phyloP scores from a whole-genome alignment of 2,888 invertebrate species.

The Drosophila ezoana region DNA sequence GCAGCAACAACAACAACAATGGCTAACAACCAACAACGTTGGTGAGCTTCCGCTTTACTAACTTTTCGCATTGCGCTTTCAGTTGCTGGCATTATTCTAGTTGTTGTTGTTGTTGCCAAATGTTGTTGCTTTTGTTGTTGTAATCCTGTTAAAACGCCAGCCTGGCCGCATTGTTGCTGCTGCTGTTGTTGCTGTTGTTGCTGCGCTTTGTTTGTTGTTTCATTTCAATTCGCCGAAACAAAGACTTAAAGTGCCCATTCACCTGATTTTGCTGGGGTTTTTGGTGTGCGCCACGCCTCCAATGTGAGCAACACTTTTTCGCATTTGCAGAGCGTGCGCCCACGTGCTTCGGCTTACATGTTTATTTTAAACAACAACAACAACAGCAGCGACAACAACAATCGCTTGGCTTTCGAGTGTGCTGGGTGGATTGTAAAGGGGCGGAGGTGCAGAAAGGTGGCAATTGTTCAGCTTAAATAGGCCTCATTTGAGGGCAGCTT shows the following conservation, averaged over 20 bases:
- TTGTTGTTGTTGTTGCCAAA: conserved; percentile 52
- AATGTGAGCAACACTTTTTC: conserved; percentile 52
- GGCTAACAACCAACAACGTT: conserved; percentile 47
- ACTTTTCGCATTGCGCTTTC: conserved; percentile 72
- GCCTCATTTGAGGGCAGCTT: conserved; percentile 56
- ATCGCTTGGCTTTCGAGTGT: conserved; percentile 41
- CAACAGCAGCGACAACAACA: conserved; percentile 16
- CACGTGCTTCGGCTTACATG: conserved; percentile 49
- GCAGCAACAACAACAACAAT: conserved; percentile 50
- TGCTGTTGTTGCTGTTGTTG: conserved; percentile 38
- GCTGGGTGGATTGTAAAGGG: conserved; percentile 13
- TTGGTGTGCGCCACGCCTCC: conserved; percentile 45
- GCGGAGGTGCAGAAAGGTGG: conserved; percentile 27
- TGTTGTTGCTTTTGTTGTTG: conserved; percentile 64
- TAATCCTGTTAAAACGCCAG: conserved; percentile 64
- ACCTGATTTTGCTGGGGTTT: conserved; percentile 72
- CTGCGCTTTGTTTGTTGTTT: conserved; percentile 67
- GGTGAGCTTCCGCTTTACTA: conserved; percentile 70
- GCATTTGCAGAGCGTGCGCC: conserved; percentile 32
- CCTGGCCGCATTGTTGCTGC: conserved; percentile 41
- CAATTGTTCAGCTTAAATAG: conserved; percentile 66
- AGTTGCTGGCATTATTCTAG: conserved; percentile 22
- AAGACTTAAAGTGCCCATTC: conserved; percentile 79
- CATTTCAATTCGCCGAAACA: conserved; percentile 77
- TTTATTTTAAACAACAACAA: conserved; percentile 66